Evolutionary conservation across 2,113 vertebrate species (phyloP).

Genomic region (Bambusicola thoracicus): DNA sequence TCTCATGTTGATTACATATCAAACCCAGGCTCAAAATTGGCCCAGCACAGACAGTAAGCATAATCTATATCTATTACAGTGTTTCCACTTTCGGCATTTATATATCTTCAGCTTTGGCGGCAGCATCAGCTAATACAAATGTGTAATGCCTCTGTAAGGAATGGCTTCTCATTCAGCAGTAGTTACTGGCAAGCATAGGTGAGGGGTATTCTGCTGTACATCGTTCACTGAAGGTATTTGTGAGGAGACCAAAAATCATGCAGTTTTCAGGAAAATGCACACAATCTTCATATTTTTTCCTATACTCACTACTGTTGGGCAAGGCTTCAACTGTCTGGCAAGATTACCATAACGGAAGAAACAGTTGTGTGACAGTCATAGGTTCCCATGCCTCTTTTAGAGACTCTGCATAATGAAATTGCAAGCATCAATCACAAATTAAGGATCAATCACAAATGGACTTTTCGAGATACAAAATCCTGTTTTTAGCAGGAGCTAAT

Average conservation of each 20-base stretch:
- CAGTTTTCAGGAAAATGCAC: neutral
- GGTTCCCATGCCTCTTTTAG: neutral
- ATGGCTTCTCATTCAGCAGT: neutral
- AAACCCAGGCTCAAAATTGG: neutral
- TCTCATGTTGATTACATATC: neutral
- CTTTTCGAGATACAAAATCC: neutral
- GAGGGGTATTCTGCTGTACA: neutral
- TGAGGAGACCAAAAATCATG: neutral
- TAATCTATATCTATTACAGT: neutral
- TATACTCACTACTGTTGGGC: neutral
- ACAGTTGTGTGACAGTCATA: neutral
- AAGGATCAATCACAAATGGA: neutral
- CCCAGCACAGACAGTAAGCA: neutral
- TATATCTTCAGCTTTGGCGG: neutral
- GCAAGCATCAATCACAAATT: neutral
- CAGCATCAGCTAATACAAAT: neutral
- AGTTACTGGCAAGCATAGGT: neutral
- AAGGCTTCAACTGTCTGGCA: neutral
- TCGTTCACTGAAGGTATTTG: neutral
- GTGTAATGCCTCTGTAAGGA: fast-evolving
- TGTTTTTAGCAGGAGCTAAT: neutral
- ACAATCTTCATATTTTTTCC: neutral
- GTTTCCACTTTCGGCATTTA: neutral
- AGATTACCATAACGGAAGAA: neutral
- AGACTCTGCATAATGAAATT: neutral